Evolutionary conservation across 1,140 invertebrate genomes (phyloP).

Genomic region (Drosophila takahashii): DNA sequence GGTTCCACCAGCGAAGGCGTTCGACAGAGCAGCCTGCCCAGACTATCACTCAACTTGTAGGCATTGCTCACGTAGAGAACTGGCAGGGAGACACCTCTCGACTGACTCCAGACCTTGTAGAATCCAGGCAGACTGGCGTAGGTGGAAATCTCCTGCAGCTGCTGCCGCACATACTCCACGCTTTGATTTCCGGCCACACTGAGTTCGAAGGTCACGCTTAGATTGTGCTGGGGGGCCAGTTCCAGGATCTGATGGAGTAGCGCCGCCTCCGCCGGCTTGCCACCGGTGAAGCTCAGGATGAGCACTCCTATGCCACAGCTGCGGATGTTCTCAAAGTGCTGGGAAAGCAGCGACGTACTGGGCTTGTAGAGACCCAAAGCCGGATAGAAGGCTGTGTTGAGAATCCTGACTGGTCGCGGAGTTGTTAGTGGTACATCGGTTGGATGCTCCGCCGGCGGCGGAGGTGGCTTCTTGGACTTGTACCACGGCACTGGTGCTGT

Average conservation of each 20-base stretch:
- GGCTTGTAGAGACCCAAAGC: slow-evolving; percentile 76
- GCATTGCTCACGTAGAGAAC: slow-evolving; percentile 88
- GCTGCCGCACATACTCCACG: slow-evolving; percentile 71
- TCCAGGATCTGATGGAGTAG: slow-evolving; percentile 69
- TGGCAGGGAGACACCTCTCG: slow-evolving; percentile 82
- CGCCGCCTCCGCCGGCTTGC: slow-evolving; percentile 49
- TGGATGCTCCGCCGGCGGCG: slow-evolving; percentile 56
- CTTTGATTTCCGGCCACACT: slow-evolving; percentile 76
- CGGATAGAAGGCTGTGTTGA: slow-evolving; percentile 83
- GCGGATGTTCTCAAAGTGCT: slow-evolving; percentile 80
- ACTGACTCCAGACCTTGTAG: slow-evolving; percentile 85
- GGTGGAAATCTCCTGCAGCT: slow-evolving; percentile 60
- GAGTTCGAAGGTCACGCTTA: slow-evolving; percentile 77
- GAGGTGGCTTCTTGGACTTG: slow-evolving; percentile 69
- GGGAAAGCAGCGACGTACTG: slow-evolving; percentile 63
- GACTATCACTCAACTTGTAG: slow-evolving; percentile 86
- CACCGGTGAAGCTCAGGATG: slow-evolving; percentile 58
- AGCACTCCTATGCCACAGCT: slow-evolving; percentile 80
- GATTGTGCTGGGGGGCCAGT: slow-evolving; percentile 74
- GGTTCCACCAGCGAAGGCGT: slow-evolving; percentile 67
- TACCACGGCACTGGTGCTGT: slow-evolving; percentile 79
- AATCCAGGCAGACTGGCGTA: slow-evolving; percentile 85
- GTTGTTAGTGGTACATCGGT: slow-evolving; percentile 67
- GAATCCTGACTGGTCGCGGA: slow-evolving; percentile 57
- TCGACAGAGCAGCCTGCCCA: slow-evolving; percentile 86